These are phyloP conservation scores for Drosophila trichaetosa DNA, from an alignment of 2,888 invertebrate genomes.

Conservation along the genomic window DNA sequence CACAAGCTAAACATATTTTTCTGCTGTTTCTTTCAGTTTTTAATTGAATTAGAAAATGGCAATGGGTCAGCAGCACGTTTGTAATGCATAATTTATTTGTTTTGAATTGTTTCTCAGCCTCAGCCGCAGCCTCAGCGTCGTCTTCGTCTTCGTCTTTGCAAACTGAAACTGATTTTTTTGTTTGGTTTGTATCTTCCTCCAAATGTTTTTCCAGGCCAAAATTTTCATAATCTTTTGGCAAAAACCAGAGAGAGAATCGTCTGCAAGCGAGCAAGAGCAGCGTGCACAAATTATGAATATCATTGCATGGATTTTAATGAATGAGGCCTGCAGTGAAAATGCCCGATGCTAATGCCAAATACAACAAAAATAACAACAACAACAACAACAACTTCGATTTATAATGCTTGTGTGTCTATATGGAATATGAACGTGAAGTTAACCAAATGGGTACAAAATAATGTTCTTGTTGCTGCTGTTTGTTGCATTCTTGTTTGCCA, in stretches of 20 bases:
- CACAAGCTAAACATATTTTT: slow-evolving; percentile 40
- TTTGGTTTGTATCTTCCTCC: slow-evolving; percentile 4
- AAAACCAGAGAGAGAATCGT: slow-evolving; percentile 67
- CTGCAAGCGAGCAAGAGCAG: slow-evolving; percentile 17
- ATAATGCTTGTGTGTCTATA: slow-evolving; percentile 17
- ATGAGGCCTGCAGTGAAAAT: slow-evolving; percentile 47
- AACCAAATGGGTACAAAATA: slow-evolving; percentile 36
- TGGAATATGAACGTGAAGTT: slow-evolving; percentile 32
- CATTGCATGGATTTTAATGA: slow-evolving; percentile 54
- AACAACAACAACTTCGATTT: slow-evolving; percentile 37
- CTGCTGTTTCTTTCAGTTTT: slow-evolving; percentile 52
- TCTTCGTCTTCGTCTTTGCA: slow-evolving; percentile 10
- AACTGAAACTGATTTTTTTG: slow-evolving; percentile 54
- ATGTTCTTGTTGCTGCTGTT: slow-evolving; percentile 5
- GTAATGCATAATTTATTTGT: slow-evolving; percentile 79
- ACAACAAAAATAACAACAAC: slow-evolving; percentile 6
- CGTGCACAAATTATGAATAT: slow-evolving; percentile 67
- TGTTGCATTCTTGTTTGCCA: slow-evolving; percentile 1
- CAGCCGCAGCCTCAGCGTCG: neutral
- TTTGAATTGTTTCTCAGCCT: slow-evolving; percentile 41
- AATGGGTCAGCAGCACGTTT: slow-evolving; percentile 81
- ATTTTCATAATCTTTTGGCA: slow-evolving; percentile 83
- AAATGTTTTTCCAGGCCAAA: slow-evolving; percentile 76
- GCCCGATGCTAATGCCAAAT: slow-evolving; percentile 21
- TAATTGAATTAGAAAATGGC: slow-evolving; percentile 81